Percentiles rank a stretch among this genome's conserved stretches.
phyloP scores from a whole-genome alignment of 1,140 invertebrate species.

The Drosophila burlai region DNA sequence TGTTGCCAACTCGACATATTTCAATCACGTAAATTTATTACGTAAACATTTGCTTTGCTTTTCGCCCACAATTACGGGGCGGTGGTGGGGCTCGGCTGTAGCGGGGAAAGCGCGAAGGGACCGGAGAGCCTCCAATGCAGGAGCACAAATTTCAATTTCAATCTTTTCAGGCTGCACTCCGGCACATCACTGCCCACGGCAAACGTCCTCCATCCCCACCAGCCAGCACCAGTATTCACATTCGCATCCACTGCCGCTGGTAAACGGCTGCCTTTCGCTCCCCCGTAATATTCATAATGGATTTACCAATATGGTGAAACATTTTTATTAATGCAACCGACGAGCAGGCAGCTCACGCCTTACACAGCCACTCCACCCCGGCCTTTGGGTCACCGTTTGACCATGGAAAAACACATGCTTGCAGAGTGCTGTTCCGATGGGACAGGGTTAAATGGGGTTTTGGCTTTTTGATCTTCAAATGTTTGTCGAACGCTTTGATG shows the following conservation, averaged over 20 bases:
- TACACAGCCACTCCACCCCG: constrained; percentile 8
- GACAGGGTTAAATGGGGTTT: constrained; percentile 70
- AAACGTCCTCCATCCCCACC: constrained; percentile 7
- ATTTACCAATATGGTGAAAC: constrained; percentile 84
- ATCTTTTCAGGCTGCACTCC: constrained; percentile 60
- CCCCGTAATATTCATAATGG: constrained; percentile 84
- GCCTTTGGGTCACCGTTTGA: constrained; percentile 24
- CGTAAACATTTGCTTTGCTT: constrained; percentile 85
- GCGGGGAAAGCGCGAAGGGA: constrained; percentile 6
- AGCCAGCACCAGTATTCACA: not conserved
- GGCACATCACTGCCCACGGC: constrained; percentile 9
- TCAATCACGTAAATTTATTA: constrained; percentile 85
- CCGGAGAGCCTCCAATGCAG: constrained; percentile 33
- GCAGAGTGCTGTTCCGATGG: constrained; percentile 28
- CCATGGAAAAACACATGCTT: constrained; percentile 41
- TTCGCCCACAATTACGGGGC: constrained; percentile 78
- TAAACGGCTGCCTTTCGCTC: constrained; percentile 57
- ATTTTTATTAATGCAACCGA: constrained; percentile 80
- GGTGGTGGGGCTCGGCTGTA: not conserved
- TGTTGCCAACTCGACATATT: constrained; percentile 84
- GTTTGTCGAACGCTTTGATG: constrained; percentile 78
- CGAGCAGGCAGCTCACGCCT: constrained; percentile 15
- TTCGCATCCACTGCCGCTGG: not conserved
- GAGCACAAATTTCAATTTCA: constrained; percentile 79
- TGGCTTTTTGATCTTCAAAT: constrained; percentile 83